Evolutionary conservation across 1,140 invertebrate genomes (phyloP).

Genomic region (Pseudomyrmex concolor): DNA sequence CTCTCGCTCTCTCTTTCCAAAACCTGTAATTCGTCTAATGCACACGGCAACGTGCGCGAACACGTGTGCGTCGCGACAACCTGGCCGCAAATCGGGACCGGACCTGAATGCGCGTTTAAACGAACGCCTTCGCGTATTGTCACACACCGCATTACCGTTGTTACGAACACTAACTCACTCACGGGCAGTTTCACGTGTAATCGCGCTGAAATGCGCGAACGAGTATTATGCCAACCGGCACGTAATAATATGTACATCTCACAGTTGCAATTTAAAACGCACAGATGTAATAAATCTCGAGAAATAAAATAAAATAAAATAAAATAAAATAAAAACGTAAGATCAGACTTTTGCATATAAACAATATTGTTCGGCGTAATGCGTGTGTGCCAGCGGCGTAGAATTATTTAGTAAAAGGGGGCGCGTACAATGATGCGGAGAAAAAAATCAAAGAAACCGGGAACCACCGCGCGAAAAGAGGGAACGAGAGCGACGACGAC

Average conservation of each 20-base stretch:
- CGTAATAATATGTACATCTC: neutral
- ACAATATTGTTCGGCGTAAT: too few relatives aligned
- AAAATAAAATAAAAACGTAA: neutral
- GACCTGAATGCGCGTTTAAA: constrained; percentile 70
- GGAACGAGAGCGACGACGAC: neutral
- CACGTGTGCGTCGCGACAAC: constrained; percentile 22
- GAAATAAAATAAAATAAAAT: neutral
- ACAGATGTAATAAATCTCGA: neutral
- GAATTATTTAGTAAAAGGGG: constrained; percentile 7
- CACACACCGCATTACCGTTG: constrained; percentile 53
- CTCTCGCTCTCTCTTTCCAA: too few relatives aligned
- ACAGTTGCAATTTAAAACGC: neutral
- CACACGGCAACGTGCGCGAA: neutral
- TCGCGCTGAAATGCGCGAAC: neutral
- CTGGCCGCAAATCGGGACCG: constrained; percentile 35
- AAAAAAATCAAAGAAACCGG: neutral
- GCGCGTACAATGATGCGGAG: neutral
- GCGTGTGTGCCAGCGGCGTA: too few relatives aligned
- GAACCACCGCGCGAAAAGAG: neutral
- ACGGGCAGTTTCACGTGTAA: neutral
- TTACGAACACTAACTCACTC: neutral
- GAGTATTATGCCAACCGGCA: neutral
- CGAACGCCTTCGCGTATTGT: constrained; percentile 68
- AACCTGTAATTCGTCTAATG: constrained; percentile 60
- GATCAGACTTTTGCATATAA: too few relatives aligned